Conservation (phyloP, 2,113 vertebrate species). For the Cyanistes caeruleus region DNA sequence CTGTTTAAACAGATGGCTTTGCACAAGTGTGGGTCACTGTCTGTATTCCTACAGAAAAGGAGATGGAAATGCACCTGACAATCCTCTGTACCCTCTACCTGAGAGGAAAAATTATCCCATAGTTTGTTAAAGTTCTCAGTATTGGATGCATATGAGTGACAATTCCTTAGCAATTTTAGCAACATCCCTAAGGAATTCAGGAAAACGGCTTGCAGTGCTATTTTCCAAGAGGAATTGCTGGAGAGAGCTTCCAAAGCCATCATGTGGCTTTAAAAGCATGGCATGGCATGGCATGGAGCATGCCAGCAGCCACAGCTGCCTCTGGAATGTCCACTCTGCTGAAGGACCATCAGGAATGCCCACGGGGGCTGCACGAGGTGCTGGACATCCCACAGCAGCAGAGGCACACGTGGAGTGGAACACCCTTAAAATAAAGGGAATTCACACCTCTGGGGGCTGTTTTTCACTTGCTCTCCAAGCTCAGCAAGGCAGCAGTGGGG, state of each 20-base stretch:
- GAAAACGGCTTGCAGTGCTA: not conserved
- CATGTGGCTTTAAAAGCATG: too few relatives aligned
- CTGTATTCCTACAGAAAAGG: not conserved
- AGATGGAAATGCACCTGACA: not conserved
- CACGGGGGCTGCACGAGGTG: not conserved
- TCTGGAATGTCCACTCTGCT: not conserved
- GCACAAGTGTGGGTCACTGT: not conserved
- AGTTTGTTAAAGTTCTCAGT: not conserved
- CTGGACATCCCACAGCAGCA: not conserved
- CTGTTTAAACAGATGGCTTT: not conserved
- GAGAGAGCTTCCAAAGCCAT: not conserved
- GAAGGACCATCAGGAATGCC: not conserved
- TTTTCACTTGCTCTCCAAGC: not conserved
- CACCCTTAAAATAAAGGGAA: not conserved
- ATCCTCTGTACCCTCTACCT: not conserved
- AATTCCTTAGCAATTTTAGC: constrained; percentile 6
- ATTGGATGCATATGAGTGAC: constrained; percentile 17
- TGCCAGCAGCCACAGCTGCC: not conserved
- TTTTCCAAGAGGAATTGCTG: not conserved
- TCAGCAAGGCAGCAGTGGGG: not conserved
- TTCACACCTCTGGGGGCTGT: not conserved
- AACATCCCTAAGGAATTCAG: not conserved
- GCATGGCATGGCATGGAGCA: too few relatives aligned
- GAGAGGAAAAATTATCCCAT: not conserved
- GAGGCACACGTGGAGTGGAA: not conserved